phyloP scores from a whole-genome alignment of 2,113 vertebrate genomes.

The Petrocephalus microphthalmus region DNA sequence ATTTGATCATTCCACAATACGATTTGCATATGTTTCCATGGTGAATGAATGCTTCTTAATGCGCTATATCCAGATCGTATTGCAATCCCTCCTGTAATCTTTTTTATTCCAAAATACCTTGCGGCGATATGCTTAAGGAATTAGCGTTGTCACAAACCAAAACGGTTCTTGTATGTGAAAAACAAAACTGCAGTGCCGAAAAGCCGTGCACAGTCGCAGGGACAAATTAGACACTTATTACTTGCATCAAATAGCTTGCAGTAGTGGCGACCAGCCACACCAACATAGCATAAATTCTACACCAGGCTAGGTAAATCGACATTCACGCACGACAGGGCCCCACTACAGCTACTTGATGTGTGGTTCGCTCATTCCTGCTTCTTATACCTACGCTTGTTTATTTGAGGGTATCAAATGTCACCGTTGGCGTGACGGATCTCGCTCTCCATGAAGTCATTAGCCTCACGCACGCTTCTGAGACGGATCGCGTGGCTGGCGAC shows the following conservation, averaged over 20 bases:
- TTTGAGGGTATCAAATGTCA: not conserved
- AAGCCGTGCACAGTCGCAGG: conserved; percentile 16
- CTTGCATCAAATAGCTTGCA: conserved; percentile 5
- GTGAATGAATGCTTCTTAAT: conserved; percentile 6
- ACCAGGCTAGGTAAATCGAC: not conserved
- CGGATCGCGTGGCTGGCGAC: not conserved
- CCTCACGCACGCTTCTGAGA: conserved; percentile 8
- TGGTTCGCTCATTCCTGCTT: not conserved
- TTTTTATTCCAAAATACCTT: not conserved
- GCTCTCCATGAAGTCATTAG: not conserved
- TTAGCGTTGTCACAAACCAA: not conserved
- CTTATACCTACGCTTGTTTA: not conserved
- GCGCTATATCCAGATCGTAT: not conserved
- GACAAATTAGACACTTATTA: conserved; percentile 11
- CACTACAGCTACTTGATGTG: too few species aligned
- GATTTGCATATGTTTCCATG: not conserved
- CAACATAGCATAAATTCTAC: not conserved
- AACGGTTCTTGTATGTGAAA: not conserved
- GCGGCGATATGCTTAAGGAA: not conserved
- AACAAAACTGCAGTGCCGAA: not conserved
- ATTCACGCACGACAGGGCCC: not conserved
- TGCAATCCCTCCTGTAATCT: conserved; percentile 1
- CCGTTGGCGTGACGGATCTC: not conserved
- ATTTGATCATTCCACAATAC: not conserved
- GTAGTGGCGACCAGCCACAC: not conserved